These are phyloP conservation scores for Marcusenius ussheri DNA, from an alignment of 2,113 vertebrate genomes.

Conservation along the genomic window DNA sequence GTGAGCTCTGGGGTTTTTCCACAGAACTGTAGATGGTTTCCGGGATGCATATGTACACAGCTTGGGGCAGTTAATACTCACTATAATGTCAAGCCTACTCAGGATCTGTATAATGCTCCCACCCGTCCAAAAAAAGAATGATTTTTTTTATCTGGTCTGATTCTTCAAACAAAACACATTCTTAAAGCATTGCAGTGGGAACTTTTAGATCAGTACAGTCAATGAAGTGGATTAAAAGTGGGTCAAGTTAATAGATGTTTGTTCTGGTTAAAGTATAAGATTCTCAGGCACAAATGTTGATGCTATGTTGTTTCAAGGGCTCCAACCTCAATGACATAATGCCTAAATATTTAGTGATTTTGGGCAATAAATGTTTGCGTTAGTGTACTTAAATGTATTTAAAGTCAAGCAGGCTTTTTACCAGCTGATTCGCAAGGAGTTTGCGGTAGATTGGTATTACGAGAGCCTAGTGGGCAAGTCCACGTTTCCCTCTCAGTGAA, in stretches of 20 bases:
- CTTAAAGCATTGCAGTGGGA: neutral
- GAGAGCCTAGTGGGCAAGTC: neutral
- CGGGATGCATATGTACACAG: neutral
- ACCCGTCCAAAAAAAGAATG: neutral
- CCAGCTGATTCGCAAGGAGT: neutral
- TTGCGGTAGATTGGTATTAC: neutral
- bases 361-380: neutral
- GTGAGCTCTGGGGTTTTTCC: neutral
- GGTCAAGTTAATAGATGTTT: neutral
- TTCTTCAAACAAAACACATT: neutral
- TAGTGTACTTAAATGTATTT: neutral
- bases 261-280: neutral
- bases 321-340: neutral
- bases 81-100: neutral
- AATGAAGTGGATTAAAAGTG: neutral
- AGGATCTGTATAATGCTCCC: neutral
- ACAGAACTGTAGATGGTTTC: neutral
- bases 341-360: neutral
- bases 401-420: neutral
- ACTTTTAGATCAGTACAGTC: neutral
- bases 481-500: neutral
- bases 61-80: neutral
- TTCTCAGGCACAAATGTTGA: neutral
- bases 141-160: neutral
- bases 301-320: neutral